Evolutionary conservation across 2,797 vertebrate genomes (phyloP).

Genomic region (Bothrops alternatus): DNA sequence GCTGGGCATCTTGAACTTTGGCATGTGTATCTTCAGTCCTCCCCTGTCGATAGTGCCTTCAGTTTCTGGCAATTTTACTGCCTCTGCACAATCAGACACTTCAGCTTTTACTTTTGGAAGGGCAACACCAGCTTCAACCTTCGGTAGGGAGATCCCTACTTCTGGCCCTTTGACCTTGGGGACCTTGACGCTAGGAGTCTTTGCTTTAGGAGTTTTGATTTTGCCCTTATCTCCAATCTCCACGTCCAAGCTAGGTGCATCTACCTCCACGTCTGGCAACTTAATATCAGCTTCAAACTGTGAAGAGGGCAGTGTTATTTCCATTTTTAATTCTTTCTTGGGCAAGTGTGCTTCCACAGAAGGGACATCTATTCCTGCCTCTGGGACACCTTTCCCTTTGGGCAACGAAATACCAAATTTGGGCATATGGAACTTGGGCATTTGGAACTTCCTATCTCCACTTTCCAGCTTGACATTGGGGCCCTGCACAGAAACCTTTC

Average conservation of each 20-base stretch:
- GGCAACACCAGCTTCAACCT: fast-evolving
- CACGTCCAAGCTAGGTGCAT: background rate
- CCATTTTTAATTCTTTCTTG: background rate
- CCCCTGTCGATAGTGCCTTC: background rate
- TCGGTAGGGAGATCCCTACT: fast-evolving
- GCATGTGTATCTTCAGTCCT: conserved; percentile 18
- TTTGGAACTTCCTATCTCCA: too few species aligned
- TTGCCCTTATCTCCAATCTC: background rate
- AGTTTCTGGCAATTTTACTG: background rate
- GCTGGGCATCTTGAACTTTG: conserved; percentile 66
- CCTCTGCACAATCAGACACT: fast-evolving
- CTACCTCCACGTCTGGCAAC: background rate
- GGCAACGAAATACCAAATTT: too few species aligned
- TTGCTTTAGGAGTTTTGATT: background rate
- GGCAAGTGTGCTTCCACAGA: background rate
- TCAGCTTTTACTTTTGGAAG: background rate
- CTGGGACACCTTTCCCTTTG: too few species aligned
- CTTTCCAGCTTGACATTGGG: too few species aligned
- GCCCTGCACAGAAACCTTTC: too few species aligned
- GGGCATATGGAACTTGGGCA: too few species aligned
- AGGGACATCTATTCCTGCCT: background rate
- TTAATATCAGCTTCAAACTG: background rate
- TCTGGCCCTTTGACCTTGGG: background rate
- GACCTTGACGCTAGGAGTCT: background rate
- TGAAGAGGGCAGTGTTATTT: background rate